Base-by-base conservation (phyloP, 92 coral and sea anemone species). In the Nematostella vectensis region DNA sequence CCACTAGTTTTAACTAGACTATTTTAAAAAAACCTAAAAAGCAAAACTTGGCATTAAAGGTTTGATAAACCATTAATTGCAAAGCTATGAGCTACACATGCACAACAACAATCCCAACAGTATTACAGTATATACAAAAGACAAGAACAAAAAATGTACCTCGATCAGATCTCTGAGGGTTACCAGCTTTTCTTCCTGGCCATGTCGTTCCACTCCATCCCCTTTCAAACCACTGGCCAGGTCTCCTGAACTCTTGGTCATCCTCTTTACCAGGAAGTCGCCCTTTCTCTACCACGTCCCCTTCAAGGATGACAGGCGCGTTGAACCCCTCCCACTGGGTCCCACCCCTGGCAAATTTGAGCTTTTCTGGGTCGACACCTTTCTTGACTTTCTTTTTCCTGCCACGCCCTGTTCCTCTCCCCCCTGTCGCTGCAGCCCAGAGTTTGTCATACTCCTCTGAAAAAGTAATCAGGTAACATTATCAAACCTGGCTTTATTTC, bases 381-480 rank as follows among this genome's bases (percentile, higher is more conserved):
- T 69, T 79, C 8, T 78, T 79, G 48, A 70, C 65, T 47, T 48
- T 78, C 53, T 74, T 93, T 61, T 86, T 91, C 33, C 76, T 83
- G 24, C 99, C 93, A 54, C 99, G 83, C 11, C 99, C 99, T 25
- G 99, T 79, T 2, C 99, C 99, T 59, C 99, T 83, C 0, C 99
- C 99, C 6, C 99, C 93, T 24, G 96, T 86, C 18, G 87, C 99
- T 40, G 99, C 99, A 4, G 81, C 76, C 99, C 99, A 93, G 1
- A 93, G 83, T 18, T 78, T 86, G 12, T 93, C 85, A 62, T 93
- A 93, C 19, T 93, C 99, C 61, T 65, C 74, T 76, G 48, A 0
- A 24, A 28, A 18, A n/a, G 11, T n/a, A n/a, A n/a, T n/a, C n/a
- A n/a, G n/a, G n/a, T n/a, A n/a, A n/a, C n/a, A n/a, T n/a, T n/a